phyloP scores from a whole-genome alignment of 2,888 invertebrate species.

The Pseudococcus viburni region DNA sequence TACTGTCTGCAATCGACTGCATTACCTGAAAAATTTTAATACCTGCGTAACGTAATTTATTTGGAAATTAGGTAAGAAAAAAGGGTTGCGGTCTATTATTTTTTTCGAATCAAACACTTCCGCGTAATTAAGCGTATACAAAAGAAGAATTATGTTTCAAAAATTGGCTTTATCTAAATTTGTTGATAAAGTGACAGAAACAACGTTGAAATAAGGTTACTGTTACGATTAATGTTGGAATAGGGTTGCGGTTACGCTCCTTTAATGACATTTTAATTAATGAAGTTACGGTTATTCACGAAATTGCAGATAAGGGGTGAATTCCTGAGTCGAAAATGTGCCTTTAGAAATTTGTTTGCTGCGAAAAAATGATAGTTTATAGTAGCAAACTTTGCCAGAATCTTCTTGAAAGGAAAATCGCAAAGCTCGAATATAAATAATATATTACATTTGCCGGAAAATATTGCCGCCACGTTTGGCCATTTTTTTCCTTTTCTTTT shows the following conservation, averaged over 20 bases:
- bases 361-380: slow-evolving; percentile 57
- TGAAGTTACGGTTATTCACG: slow-evolving; percentile 52
- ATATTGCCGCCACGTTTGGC: slow-evolving; percentile 40
- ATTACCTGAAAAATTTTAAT: not conserved
- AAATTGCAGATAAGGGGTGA: slow-evolving; percentile 45
- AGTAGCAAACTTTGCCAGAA: slow-evolving; percentile 29
- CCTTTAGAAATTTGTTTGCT: slow-evolving; percentile 49
- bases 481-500: not conserved
- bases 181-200: slow-evolving; percentile 40
- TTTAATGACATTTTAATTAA: slow-evolving; percentile 57
- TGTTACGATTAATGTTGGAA: slow-evolving; percentile 51
- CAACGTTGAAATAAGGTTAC: slow-evolving; percentile 41
- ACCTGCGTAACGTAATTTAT: not conserved
- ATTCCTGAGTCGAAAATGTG: slow-evolving; percentile 34
- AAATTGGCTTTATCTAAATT: slow-evolving; percentile 54
- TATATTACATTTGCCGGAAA: slow-evolving; percentile 41
- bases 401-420: slow-evolving; percentile 43
- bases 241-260: slow-evolving; percentile 52
- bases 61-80: not conserved
- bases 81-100: not conserved
- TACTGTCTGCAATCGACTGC: too few relatives aligned
- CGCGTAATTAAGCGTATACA: slow-evolving; percentile 4
- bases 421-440: slow-evolving; percentile 48
- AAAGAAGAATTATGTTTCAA: slow-evolving; percentile 45
- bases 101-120: slow-evolving; percentile 43